Conservation (phyloP, 2,888 invertebrate genomes). For the Emesis furor region DNA sequence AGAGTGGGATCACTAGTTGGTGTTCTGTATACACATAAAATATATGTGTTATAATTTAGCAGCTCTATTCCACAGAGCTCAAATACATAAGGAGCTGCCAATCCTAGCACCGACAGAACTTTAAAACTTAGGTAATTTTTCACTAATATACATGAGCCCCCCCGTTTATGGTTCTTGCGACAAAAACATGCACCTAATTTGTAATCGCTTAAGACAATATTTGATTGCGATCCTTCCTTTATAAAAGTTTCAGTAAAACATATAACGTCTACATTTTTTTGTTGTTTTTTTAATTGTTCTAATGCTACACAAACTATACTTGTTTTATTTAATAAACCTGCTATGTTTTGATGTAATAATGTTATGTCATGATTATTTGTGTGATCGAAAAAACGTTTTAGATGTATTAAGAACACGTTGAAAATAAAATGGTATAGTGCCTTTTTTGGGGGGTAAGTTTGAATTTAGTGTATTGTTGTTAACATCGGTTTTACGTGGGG, state of each 20-base stretch:
- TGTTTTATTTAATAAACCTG: background rate
- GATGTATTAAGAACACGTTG: background rate
- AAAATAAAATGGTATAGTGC: too few species aligned
- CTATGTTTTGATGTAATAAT: background rate
- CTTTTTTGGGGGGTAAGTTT: too few species aligned
- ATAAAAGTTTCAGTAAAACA: background rate
- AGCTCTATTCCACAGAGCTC: too few species aligned
- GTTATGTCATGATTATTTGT: background rate
- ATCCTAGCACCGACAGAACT: too few species aligned
- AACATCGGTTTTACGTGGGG: too few species aligned
- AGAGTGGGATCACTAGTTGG: too few species aligned
- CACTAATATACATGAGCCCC: background rate
- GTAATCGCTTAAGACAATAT: background rate
- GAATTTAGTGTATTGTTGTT: too few species aligned
- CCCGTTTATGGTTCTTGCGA: background rate
- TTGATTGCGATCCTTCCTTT: background rate
- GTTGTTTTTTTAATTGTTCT: background rate
- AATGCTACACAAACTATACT: too few species aligned
- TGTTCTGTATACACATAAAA: too few species aligned
- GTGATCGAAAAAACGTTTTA: background rate
- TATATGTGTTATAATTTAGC: too few species aligned
- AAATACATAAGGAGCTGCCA: too few species aligned
- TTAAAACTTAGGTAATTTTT: background rate
- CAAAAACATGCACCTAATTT: conserved; percentile 1
- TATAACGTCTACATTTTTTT: background rate